phyloP scores from a whole-genome alignment of 2,888 invertebrate genomes.

The Bimastos eiseni region DNA sequence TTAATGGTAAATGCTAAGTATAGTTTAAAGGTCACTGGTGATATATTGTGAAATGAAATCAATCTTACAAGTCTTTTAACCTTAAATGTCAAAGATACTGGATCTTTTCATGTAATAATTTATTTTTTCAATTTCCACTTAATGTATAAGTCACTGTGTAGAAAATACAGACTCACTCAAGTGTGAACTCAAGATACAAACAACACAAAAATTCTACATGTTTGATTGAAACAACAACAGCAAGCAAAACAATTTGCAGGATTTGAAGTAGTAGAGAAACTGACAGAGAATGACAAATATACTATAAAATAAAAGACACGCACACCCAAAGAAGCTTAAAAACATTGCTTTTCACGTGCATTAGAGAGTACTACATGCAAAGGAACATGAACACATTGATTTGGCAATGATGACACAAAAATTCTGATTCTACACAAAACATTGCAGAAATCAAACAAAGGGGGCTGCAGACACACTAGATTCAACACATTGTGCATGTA shows the following conservation, averaged over 20 bases:
- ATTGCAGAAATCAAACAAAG: background rate
- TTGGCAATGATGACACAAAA: background rate
- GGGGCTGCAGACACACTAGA: background rate
- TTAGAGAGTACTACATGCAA: background rate
- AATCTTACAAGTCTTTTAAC: background rate
- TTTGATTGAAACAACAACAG: constrained; percentile 1
- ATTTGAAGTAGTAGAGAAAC: background rate
- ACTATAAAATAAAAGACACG: background rate
- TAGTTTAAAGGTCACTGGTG: background rate
- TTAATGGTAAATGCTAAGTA: background rate
- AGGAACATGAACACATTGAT: constrained; percentile 13
- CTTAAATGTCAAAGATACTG: background rate
- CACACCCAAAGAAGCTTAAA: background rate
- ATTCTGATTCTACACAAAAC: background rate
- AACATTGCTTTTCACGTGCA: background rate
- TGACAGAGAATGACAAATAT: background rate
- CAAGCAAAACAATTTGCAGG: constrained; percentile 13
- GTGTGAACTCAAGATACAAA: background rate
- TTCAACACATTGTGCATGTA: background rate
- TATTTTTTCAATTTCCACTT: background rate
- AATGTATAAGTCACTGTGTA: background rate
- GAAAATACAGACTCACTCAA: background rate
- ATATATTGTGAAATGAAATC: background rate
- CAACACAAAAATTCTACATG: background rate
- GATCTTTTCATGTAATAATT: background rate